Evolutionary conservation across 2,113 vertebrate genomes (phyloP).

Genomic region (Tiliqua scincoides): DNA sequence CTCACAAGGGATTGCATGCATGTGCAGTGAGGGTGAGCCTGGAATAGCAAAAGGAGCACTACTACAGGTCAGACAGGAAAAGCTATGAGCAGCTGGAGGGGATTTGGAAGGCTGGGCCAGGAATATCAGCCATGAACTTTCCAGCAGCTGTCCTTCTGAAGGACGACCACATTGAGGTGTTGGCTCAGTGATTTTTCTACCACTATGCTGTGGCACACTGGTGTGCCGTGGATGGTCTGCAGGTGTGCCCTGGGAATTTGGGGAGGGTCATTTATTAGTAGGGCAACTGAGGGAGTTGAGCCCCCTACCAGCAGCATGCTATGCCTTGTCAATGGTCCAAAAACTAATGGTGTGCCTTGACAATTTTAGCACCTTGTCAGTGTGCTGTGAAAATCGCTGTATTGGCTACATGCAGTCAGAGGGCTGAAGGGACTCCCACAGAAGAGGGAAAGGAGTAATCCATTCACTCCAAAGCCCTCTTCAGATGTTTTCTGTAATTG

Average conservation of each 20-base stretch:
- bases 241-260: too few relatives aligned
- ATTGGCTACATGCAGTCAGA: not conserved
- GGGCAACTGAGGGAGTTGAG: too few relatives aligned
- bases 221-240: too few relatives aligned
- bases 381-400: not conserved
- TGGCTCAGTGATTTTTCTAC: too few relatives aligned
- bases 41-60: not conserved
- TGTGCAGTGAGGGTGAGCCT: accelerated
- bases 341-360: too few relatives aligned
- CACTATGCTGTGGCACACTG: too few relatives aligned
- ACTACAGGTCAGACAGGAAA: accelerated
- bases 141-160: accelerated
- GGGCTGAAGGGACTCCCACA: not conserved
- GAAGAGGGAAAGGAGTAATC: not conserved
- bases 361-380: too few relatives aligned
- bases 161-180: not conserved
- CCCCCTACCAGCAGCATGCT: too few relatives aligned
- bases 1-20: accelerated
- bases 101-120: not conserved
- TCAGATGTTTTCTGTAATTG: too few relatives aligned
- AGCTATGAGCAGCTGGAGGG: accelerated
- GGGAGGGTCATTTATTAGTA: too few relatives aligned
- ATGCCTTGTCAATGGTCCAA: too few relatives aligned
- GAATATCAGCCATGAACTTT: not conserved
- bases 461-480: not conserved